Evolutionary conservation across 2,888 invertebrate genomes (phyloP).

Genomic region (Troides oblongomaculatus): DNA sequence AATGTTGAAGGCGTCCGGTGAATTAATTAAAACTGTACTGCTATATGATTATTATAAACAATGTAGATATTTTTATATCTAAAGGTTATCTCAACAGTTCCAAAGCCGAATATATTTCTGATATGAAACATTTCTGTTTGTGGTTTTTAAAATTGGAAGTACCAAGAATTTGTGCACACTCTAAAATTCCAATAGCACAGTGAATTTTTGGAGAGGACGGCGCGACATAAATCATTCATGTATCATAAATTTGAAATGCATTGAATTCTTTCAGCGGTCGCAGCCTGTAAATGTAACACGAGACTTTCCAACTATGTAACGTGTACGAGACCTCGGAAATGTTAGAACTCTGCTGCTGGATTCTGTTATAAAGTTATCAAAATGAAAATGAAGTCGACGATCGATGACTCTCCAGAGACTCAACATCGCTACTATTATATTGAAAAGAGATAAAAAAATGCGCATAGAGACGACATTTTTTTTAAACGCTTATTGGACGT

Average conservation of each 20-base stretch:
- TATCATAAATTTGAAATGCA: conserved; percentile 30
- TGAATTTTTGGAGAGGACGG: conserved; percentile 11
- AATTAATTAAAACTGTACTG: too few relatives aligned
- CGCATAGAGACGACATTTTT: too few relatives aligned
- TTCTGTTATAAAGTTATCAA: conserved; percentile 5
- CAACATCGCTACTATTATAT: not conserved
- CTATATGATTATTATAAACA: too few relatives aligned
- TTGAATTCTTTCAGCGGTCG: conserved; percentile 24
- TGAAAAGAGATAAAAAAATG: not conserved
- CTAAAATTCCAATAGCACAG: conserved; percentile 16
- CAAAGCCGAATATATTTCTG: not conserved
- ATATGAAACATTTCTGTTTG: not conserved
- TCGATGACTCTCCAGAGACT: not conserved
- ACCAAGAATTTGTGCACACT: not conserved
- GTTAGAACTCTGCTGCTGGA: not conserved
- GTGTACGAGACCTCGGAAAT: conserved; percentile 10
- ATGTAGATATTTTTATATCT: too few relatives aligned
- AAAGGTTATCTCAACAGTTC: too few relatives aligned
- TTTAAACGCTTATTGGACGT: too few relatives aligned
- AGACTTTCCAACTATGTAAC: conserved; percentile 4
- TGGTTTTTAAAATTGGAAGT: not conserved
- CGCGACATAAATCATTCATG: conserved; percentile 32
- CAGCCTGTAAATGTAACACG: conserved; percentile 19
- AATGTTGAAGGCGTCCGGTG: too few relatives aligned
- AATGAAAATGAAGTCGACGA: not conserved